A percentile compares a stretch with the other conserved stretches of the same genome.
These are phyloP conservation scores for Armadillidium nasatum DNA, from an alignment of 1,140 invertebrate genomes.

Conservation along the genomic window DNA sequence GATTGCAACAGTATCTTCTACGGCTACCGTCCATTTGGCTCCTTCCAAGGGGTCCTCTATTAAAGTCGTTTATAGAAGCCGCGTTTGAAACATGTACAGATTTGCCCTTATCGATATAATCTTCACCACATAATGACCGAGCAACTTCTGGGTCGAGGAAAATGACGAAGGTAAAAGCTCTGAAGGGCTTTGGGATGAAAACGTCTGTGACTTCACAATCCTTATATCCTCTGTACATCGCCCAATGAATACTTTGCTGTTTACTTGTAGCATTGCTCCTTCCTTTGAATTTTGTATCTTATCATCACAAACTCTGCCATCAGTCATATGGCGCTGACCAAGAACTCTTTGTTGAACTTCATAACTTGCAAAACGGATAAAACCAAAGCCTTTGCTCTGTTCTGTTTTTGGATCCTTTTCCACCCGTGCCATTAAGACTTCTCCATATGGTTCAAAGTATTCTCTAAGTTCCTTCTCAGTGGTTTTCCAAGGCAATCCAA, in stretches of 20 bases:
- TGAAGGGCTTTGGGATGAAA: constrained; percentile 82
- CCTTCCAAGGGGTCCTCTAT: too few relatives aligned
- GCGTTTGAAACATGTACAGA: constrained; percentile 94
- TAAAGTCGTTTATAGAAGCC: constrained; percentile 77
- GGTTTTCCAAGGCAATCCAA: too few relatives aligned
- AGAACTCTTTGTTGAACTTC: too few relatives aligned
- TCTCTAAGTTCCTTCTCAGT: too few relatives aligned
- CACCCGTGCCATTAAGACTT: too few relatives aligned
- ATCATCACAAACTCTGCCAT: too few relatives aligned
- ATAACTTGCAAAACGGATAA: too few relatives aligned
- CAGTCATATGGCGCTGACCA: too few relatives aligned
- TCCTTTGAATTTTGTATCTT: too few relatives aligned
- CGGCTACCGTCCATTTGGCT: constrained; percentile 40
- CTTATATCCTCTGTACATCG: constrained; percentile 86
- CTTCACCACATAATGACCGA: constrained; percentile 88
- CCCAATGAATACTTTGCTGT: constrained; percentile 94
- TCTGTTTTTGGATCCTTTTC: too few relatives aligned
- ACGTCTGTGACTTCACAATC: constrained; percentile 94
- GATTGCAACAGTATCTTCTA: constrained; percentile 53
- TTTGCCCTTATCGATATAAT: constrained; percentile 92
- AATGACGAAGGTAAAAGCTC: constrained; percentile 92
- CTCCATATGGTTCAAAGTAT: too few relatives aligned
- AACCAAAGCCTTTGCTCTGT: too few relatives aligned
- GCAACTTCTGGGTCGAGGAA: constrained; percentile 92
- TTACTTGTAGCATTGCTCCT: constrained; percentile 77